These are phyloP conservation scores for Seira sanloemensis DNA, from an alignment of 2,888 invertebrate genomes.

Conservation along the genomic window DNA sequence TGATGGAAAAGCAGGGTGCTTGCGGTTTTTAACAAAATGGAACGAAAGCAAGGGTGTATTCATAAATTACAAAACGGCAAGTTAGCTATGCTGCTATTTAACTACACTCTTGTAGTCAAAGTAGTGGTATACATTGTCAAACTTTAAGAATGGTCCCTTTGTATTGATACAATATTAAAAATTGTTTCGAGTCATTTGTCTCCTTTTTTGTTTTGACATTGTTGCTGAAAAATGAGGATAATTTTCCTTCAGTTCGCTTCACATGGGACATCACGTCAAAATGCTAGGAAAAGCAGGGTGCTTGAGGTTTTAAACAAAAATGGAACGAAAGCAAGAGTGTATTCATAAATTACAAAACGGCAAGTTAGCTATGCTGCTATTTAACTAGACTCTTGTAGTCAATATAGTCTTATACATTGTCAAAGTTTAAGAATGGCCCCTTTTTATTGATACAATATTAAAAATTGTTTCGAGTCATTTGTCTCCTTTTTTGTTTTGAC, in stretches of 20 bases:
- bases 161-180: neutral
- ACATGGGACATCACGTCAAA: neutral
- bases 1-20: neutral
- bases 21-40: neutral
- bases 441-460: neutral
- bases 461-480: conserved; percentile 1
- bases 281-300: no score
- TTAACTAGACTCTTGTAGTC: neutral
- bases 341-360: no score
- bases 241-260: neutral
- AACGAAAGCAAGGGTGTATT: no score
- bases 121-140: no score
- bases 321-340: no score
- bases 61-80: neutral
- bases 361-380: no score
- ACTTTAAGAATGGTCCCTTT: no score
- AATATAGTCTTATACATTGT: neutral
- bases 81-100: no score
- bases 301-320: no score
- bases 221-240: conserved; percentile 14
- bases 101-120: no score
- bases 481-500: conserved; percentile 9
- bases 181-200: conserved; percentile 3
- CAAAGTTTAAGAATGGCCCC: no score
- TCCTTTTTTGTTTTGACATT: conserved; percentile 8